Evolutionary conservation across 2,113 vertebrate species (phyloP), one percentile per base, ranked within the genome.

Genomic region (Cinclus mexicanus): DNA sequence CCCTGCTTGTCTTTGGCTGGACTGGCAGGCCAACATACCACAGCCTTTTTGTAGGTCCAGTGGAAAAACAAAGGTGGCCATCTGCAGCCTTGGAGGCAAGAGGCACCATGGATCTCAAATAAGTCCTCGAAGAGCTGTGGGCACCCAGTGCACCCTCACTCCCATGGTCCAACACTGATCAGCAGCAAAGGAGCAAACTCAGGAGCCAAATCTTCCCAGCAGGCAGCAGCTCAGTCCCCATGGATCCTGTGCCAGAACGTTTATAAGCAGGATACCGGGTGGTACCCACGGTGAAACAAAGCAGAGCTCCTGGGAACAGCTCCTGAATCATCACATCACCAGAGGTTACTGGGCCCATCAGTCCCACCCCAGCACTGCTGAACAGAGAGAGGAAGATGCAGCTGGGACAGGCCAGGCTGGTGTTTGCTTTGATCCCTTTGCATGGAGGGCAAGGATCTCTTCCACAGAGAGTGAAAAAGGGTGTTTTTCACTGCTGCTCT

Each of bases 141-240:
- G n/a, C 44, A 39, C 19, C 41, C 72, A 3, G 33, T 1, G 4
- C 35, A 37, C 33, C 76, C 39, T 91, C 8, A 0, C 50, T 52
- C 15, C 33, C n/a, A 6, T 0, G 1, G 24, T 28, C 50, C 18
- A 46, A 26, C 0, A 0, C 47, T 3, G 6, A 7, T 9, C 46
- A 10, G 46, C 1, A 0, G 16, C 3, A 12, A 42, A 0, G 0
- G 41, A 3, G 25, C 69, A 35, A 33, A 46, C 2, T 52, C 75
- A 12, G 14, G 33, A 60, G 77, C 24, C 5, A 5, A 7, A 4
- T 47, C 53, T 63, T 46, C 68, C 44, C 35, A 41, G 24, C 17
- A 26, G 93, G 15, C 16, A 57, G 23, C 37, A 89, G 39, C 47
- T 78, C 77, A 3, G 2, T 15, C 12, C 64, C 37, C 7, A 0